Evolutionary conservation across 2,888 invertebrate genomes (phyloP).

Genomic region (Tinea pellionella): DNA sequence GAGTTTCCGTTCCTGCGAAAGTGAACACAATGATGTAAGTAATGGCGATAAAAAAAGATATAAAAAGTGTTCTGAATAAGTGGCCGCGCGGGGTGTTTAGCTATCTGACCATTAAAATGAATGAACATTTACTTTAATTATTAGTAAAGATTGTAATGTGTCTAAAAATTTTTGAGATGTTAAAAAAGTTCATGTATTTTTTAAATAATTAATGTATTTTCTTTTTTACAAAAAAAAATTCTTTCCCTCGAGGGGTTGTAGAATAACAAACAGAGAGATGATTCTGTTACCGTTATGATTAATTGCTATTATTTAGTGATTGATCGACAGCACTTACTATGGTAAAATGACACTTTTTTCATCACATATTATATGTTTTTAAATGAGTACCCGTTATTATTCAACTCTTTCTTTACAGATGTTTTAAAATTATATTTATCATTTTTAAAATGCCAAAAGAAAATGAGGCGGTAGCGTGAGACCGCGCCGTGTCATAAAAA

Average conservation of each 20-base stretch:
- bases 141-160: not conserved
- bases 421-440: slow-evolving; percentile 16
- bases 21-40: slow-evolving; percentile 62
- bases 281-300: slow-evolving; percentile 46
- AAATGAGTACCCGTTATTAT: not conserved
- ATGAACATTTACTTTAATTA: not conserved
- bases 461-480: slow-evolving; percentile 39
- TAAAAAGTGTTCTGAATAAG: slow-evolving; percentile 56
- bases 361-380: slow-evolving; percentile 14
- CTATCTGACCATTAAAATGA: not conserved
- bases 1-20: slow-evolving; percentile 65
- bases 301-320: slow-evolving; percentile 49
- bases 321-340: slow-evolving; percentile 33
- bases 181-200: not conserved
- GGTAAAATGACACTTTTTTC: slow-evolving; percentile 24
- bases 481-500: slow-evolving; percentile 21
- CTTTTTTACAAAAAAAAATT: not conserved
- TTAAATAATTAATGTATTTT: not conserved
- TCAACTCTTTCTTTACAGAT: not conserved
- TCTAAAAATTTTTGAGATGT: not conserved
- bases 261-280: slow-evolving; percentile 31
- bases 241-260: slow-evolving; percentile 32
- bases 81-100: slow-evolving; percentile 28
- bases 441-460: slow-evolving; percentile 32
- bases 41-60: slow-evolving; percentile 44